Base-by-base conservation (phyloP, 1,140 invertebrate genomes). In the Tetramorium simillimum region DNA sequence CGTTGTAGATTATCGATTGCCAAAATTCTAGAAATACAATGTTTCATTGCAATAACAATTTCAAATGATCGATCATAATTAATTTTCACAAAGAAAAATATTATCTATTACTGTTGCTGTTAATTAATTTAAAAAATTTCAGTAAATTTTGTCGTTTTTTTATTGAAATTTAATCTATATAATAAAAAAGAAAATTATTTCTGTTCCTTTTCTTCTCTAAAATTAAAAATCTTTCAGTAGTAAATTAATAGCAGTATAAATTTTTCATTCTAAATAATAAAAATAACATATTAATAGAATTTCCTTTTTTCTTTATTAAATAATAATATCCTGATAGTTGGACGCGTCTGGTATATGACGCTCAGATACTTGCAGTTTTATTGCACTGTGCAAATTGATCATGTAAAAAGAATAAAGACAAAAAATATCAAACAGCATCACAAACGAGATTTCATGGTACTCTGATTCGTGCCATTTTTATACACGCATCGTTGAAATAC, bases 381-480 rank as follows among this genome's bases (percentile, higher is more conserved):
- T 28, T 43, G 43, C 18, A n/a, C 0, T 18, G 14, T 21, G 9
- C 16, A 28, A 58, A 82, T 82, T 58, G 37, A 73, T 58, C 18
- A 51, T 18, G 12, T 73, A 16, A 72, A 67, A 82, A 82, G 65
- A 81, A 58, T 58, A 73, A 14, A 82, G 40, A 24, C 5, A 67
- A 72, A 72, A 78, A 72, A 82, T 72, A 58, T 46, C 51, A 73
- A 82, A 82, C 37, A 73, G 10, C 51, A 21, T 58, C 21, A 33
- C 51, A 82, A 72, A 82, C n/a, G 53, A 70, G 14, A 72, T 82
- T 82, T 82, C 24, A 58, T 56, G 40, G 21, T 40, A 58, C 37
- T 73, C 67, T 58, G 78, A 28, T 28, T 81, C 16, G 37, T 72
- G 33, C 63, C 51, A 58, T 82, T 72, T 72, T 73, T 40, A 46